Conservation (phyloP, 2,113 vertebrate genomes). For the Microtus richardsoni region DNA sequence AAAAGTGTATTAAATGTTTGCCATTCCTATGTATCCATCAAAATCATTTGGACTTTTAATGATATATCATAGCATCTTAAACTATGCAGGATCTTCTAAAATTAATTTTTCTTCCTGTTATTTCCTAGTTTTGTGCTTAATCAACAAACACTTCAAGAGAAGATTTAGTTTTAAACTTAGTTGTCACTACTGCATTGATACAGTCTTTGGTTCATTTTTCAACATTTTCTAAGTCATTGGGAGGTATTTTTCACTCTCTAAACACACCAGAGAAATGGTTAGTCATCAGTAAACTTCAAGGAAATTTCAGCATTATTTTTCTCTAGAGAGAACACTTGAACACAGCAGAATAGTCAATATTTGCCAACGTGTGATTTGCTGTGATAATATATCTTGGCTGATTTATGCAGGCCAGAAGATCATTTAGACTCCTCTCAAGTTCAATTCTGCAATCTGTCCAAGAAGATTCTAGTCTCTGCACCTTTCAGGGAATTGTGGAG, state of each 20-base stretch:
- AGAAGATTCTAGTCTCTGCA: neutral
- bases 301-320: slow-evolving; percentile 33
- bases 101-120: neutral
- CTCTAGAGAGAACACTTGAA: neutral
- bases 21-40: neutral
- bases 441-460: neutral
- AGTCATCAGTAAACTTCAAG: neutral
- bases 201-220: neutral
- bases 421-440: neutral
- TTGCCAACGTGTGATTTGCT: neutral
- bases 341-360: neutral
- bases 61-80: neutral
- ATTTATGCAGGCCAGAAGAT: slow-evolving; percentile 21
- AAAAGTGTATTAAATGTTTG: neutral
- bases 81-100: neutral
- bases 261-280: neutral
- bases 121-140: neutral
- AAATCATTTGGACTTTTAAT: neutral
- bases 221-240: neutral
- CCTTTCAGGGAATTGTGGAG: neutral
- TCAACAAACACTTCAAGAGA: neutral
- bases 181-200: neutral
- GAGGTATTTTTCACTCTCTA: neutral
- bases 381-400: neutral
- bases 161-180: neutral